phyloP scores from a whole-genome alignment of 2,797 vertebrate genomes.

The Poecilia gillii region DNA sequence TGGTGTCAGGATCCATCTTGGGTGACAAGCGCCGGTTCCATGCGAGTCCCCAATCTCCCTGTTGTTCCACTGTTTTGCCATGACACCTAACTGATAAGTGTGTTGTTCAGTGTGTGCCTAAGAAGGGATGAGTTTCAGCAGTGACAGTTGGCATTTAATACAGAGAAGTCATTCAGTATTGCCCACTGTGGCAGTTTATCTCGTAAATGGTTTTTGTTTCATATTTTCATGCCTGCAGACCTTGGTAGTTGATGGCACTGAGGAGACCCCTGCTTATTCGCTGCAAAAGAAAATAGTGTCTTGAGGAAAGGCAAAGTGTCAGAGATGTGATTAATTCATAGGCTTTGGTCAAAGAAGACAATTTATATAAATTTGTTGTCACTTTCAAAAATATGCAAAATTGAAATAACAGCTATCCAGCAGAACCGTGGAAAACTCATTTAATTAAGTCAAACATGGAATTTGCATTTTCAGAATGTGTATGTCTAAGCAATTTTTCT shows the following conservation, averaged over 20 bases:
- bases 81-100: constrained; percentile 80
- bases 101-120: constrained; percentile 44
- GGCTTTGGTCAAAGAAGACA: constrained; percentile 33
- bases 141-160: constrained; percentile 60
- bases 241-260: constrained; percentile 32
- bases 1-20: constrained; percentile 77
- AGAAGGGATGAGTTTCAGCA: constrained; percentile 49
- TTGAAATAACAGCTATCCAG: constrained; percentile 15
- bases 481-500: neutral
- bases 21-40: constrained; percentile 78
- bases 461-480: neutral
- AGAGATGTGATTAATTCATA: constrained; percentile 44
- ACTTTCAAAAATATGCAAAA: constrained; percentile 5
- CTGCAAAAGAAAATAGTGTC: constrained; percentile 39
- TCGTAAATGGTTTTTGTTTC: constrained; percentile 50
- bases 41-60: constrained; percentile 71
- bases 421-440: neutral
- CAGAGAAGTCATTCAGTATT: constrained; percentile 28
- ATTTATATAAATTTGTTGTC: constrained; percentile 29
- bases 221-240: constrained; percentile 52
- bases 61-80: constrained; percentile 71
- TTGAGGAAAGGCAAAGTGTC: constrained; percentile 47
- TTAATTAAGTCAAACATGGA: neutral
- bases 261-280: constrained; percentile 42
- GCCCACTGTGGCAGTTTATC: constrained; percentile 51